A percentile compares a stretch with the other conserved stretches of the same genome.
Evolutionary conservation across 2,797 vertebrate species (phyloP).

Genomic region (Hybognathus amarus): DNA sequence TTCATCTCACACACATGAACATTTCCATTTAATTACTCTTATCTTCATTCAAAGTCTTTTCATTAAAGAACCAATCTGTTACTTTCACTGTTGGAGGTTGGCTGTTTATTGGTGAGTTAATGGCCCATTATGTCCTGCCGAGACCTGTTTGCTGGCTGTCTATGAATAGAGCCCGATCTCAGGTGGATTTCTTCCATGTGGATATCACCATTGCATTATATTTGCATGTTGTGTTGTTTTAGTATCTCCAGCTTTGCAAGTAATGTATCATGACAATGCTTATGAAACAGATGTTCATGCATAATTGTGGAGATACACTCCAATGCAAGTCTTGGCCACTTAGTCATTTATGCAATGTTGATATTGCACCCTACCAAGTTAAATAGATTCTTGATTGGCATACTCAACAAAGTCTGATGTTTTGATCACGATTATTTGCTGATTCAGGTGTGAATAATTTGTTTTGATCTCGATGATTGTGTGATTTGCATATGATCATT

Average conservation of each 20-base stretch:
- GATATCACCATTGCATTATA: slow-evolving; percentile 4
- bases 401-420: neutral
- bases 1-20: slow-evolving; percentile 22
- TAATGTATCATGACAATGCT: slow-evolving; percentile 11
- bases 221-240: neutral
- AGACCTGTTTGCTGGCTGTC: slow-evolving; percentile 21
- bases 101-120: slow-evolving; percentile 33
- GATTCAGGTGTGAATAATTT: neutral
- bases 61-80: slow-evolving; percentile 46
- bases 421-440: slow-evolving; percentile 2
- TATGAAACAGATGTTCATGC: slow-evolving; percentile 46
- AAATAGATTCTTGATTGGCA: slow-evolving; percentile 1
- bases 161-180: slow-evolving; percentile 17
- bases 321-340: neutral
- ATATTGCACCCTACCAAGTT: neutral
- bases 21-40: slow-evolving; percentile 30
- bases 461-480: neutral
- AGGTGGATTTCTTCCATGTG: slow-evolving; percentile 25
- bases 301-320: slow-evolving; percentile 33
- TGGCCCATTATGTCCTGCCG: slow-evolving; percentile 25
- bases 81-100: slow-evolving; percentile 25
- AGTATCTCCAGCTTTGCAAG: neutral
- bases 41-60: slow-evolving; percentile 39
- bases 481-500: slow-evolving; percentile 20
- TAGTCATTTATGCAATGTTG: slow-evolving; percentile 2